Evolutionary conservation across 2,113 vertebrate genomes (phyloP), one percentile per base, ranked within the genome.

Genomic region (Lamprotornis superbus): DNA sequence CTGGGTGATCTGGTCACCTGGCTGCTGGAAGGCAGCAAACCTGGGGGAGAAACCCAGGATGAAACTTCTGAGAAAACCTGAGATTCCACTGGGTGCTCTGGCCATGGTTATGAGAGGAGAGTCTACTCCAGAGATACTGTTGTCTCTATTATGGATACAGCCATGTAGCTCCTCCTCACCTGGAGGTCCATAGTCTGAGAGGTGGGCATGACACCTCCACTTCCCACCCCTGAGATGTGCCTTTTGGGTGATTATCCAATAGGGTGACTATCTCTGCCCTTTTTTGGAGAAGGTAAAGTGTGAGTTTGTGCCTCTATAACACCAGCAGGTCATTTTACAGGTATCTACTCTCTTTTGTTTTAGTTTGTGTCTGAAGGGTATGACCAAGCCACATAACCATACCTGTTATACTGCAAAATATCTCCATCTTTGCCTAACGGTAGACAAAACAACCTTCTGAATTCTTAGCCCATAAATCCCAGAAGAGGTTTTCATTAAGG

Each of bases 281-380:
- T 1, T 0, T 0, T 0, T 63, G 61, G 25, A 68, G 69, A 42
- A 80, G 15, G 27, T 5, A 18, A 87, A 59, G 31, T 23, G 20
- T 76, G 44, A 73, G 8, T 68, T 68, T 77, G 55, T 60, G 23
- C 16, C 25, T 64, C 21, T 77, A 1, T 71, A 74, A 71, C 28
- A 83, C 7, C 37, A 91, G 46, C 39, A 80, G 68, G 50, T 8
- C 12, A 13, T 74, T 85, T 74, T 31, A 42, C 10, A 69, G 30
- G 23, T 35, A 33, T 59, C 23, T 59, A 2, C 50, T 44, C 24
- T 50, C 44, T 69, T 68, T 49, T 52, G 23, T 1, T 87, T 60
- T 47, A 27, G 8, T 67, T 88, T 76, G 7, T 61, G 52, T 40
- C 28, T 84, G 35, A 46, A 59, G 21, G 15, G 16, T 44, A 87